Evolutionary conservation across 2,113 vertebrate species (phyloP).

Genomic region (Carlito syrichta): DNA sequence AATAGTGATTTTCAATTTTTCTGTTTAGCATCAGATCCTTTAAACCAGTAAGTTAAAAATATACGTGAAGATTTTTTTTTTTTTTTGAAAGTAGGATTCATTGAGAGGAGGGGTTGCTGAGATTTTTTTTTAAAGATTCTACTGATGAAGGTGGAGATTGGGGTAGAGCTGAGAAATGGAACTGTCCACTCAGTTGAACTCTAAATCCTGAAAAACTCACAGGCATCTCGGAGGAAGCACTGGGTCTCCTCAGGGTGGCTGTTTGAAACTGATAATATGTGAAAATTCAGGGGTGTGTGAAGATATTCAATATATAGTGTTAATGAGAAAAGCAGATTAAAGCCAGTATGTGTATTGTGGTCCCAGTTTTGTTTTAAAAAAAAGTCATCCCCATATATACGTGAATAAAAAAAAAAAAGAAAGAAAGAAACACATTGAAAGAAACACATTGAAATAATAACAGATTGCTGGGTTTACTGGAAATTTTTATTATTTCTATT

Average conservation of each 20-base stretch:
- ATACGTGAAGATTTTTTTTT: background rate
- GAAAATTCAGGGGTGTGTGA: background rate
- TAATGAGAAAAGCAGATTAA: background rate
- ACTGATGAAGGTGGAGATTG: background rate
- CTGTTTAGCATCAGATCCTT: background rate
- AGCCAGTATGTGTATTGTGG: background rate
- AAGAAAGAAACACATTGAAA: too few relatives aligned
- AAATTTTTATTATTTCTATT: background rate
- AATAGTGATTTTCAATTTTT: background rate
- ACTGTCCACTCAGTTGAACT: background rate
- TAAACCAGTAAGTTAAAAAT: background rate
- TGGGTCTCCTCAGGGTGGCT: background rate
- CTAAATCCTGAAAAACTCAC: background rate
- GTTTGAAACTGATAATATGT: background rate
- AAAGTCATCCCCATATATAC: background rate
- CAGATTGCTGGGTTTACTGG: background rate
- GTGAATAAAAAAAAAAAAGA: background rate
- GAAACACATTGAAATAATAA: background rate
- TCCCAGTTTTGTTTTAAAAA: background rate
- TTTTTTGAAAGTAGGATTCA: background rate
- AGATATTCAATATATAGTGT: background rate
- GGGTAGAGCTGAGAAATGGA: background rate
- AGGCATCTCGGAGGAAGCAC: background rate
- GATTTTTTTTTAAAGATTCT: too few relatives aligned
- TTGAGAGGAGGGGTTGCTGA: too few relatives aligned